Base-by-base conservation (phyloP, 2,888 invertebrate genomes). In the Cactoblastis cactorum region DNA sequence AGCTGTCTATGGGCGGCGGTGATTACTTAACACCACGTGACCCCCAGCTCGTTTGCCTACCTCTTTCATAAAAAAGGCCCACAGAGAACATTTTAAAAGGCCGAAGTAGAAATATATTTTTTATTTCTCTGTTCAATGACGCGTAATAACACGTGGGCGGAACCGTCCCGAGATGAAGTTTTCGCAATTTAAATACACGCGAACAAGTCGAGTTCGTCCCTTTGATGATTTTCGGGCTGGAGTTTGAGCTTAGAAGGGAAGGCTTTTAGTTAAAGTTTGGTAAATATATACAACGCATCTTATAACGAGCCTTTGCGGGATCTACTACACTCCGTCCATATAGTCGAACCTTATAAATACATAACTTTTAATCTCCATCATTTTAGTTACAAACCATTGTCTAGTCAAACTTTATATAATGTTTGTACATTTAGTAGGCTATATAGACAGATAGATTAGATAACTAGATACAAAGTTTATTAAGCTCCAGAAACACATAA, bases 131-230 rank as follows among this genome's bases (percentile, higher is more conserved):
- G 43, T 24, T 15, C 43, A 43, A 43, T 43, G 43, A 17, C 28
- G 43, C 43, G 43, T 32, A 12, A 8, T 24, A 17, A 28, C 43
- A 28, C 43, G 43, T 28, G 43, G 43, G 43, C 32, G 28, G 28
- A 43, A 17, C 32, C 28, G 43, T 15, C 28, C 43, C 28, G 28
- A 43, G 43, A 43, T 17, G 43, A 43, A 43, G 43, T 43, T 43
- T 43, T 24, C 32, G 43, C 12, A 43, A 43, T 43, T 43, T 43
- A 43, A 43, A 39, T 39, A 39, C 22, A 43, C 17, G 43, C n/a
- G 22, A 43, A 43, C 28, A 24, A 28, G 28, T 11, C 17, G n/a
- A 19, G n/a, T 39, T 39, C 18, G 14, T 15, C 11, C 43, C 43
- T 43, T 43, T 43, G 43, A 43, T 43, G 43, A 41, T 41, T 11